phyloP scores from a whole-genome alignment of 2,797 vertebrate genomes.

The Peromyscus aztecus region DNA sequence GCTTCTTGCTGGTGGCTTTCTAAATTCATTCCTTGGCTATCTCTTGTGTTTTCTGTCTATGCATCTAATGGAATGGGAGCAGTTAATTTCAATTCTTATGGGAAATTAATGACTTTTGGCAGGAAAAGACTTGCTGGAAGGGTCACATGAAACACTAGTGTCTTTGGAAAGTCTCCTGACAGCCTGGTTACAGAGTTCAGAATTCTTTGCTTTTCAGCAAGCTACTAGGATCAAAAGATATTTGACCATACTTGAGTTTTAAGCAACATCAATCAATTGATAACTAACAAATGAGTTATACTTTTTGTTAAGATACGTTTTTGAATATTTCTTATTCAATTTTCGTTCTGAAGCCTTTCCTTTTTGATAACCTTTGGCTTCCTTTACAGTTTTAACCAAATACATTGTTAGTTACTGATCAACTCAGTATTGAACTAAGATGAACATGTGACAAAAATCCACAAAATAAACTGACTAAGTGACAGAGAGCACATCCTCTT shows the following conservation, averaged over 20 bases:
- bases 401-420: background rate
- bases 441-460: background rate
- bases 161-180: background rate
- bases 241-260: slow-evolving; percentile 47
- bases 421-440: slow-evolving; percentile 7
- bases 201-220: slow-evolving; percentile 48
- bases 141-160: background rate
- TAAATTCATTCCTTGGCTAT: background rate
- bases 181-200: background rate
- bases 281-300: background rate
- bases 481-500: background rate
- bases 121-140: slow-evolving; percentile 25
- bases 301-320: slow-evolving; percentile 35
- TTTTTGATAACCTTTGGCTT: background rate
- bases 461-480: background rate
- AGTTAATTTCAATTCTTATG: background rate
- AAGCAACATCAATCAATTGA: background rate
- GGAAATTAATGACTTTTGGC: background rate
- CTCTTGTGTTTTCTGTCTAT: background rate
- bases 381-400: slow-evolving; percentile 33
- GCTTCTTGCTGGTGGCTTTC: background rate
- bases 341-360: background rate
- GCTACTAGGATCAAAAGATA: background rate
- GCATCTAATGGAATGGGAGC: background rate
- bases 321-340: slow-evolving; percentile 24